Evolutionary conservation across 1,140 invertebrate species (phyloP).

Genomic region (Bombus ignitus): DNA sequence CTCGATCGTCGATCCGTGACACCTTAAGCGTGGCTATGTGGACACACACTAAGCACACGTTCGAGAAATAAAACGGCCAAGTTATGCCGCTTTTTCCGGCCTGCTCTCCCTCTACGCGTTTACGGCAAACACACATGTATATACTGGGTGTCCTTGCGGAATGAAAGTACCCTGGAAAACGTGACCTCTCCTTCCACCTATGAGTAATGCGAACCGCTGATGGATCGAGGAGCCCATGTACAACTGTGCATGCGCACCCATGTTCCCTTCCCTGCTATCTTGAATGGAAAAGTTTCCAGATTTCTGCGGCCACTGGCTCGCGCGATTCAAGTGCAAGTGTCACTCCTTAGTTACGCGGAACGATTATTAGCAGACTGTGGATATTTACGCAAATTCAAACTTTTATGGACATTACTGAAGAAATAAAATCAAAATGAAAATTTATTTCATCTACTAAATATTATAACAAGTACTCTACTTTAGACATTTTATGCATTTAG

Average conservation of each 20-base stretch:
- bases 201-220: slow-evolving; percentile 46
- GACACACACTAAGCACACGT: slow-evolving; percentile 27
- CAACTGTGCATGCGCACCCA: not conserved
- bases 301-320: not conserved
- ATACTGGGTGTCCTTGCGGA: slow-evolving; percentile 80
- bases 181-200: slow-evolving; percentile 76
- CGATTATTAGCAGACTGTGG: no score
- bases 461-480: no score
- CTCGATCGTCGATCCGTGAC: slow-evolving; percentile 63
- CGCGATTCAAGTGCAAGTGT: not conserved
- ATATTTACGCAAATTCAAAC: no score
- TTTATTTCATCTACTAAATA: no score
- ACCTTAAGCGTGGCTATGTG: slow-evolving; percentile 44
- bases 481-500: no score
- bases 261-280: not conserved
- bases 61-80: slow-evolving; percentile 59
- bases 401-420: no score
- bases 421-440: no score
- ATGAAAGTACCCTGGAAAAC: slow-evolving; percentile 81
- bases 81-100: slow-evolving; percentile 70
- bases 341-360: not conserved
- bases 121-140: slow-evolving; percentile 24
- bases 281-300: slow-evolving; percentile 14
- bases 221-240: not conserved
- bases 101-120: slow-evolving; percentile 48